Base-by-base conservation (phyloP, 2,797 vertebrate genomes). In the Macropodus opercularis region DNA sequence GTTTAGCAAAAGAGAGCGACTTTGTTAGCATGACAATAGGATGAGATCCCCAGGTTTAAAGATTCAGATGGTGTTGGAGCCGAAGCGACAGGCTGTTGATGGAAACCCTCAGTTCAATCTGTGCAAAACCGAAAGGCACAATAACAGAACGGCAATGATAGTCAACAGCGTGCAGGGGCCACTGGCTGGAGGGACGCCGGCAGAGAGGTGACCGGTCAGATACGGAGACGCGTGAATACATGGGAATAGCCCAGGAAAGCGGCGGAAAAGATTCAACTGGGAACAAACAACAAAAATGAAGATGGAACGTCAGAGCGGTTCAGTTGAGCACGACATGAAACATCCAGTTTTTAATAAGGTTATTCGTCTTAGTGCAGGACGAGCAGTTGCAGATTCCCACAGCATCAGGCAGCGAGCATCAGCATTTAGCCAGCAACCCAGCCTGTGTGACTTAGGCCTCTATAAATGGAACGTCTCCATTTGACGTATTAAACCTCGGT, bases 21-120 rank as follows among this genome's bases (percentile, higher is more conserved):
- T n/a, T 3, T 35, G 27, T 40, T n/a, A 63, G 52, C 24, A 35
- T 34, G 40, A 22, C 38, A 54, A 59, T 5, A 22, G 11, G 55
- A 56, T 17, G 15, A 18, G 38, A 66, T 43, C 27, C 44, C 50
- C 27, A 11, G n/a, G 32, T 41, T 49, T 10, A 35, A 8, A 13
- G 32, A n/a, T 6, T 19, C n/a, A 26, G 8, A 19, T 15, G 32
- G 21, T 41, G 46, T 42, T 42, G 48, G 59, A 65, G 40, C 12
- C 24, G 15, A 63, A 40, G 1, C 23, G 22, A 57, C 70, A 52
- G 73, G 62, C 46, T 67, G 72, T 18, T 69, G 63, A 79, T 69
- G 52, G 65, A 21, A 63, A 49, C 24, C 39, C 47, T 13, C 27
- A 26, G 42, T 21, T 42, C 19, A 32, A 50, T 57, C 8, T 9